Conservation (phyloP, 2,888 invertebrate species). For the Netelia fuscicornis region DNA sequence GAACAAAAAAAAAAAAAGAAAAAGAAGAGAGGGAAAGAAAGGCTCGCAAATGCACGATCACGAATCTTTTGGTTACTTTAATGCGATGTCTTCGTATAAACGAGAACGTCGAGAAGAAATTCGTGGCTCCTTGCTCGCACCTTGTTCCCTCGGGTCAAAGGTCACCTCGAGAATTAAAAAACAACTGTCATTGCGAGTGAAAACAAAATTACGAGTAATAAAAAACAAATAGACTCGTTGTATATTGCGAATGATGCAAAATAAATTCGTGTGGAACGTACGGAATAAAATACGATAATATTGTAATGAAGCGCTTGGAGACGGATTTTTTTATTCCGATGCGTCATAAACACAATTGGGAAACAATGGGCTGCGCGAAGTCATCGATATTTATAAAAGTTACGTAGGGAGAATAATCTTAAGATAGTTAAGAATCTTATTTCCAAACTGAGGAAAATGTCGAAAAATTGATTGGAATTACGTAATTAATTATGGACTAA, state of each 20-base stretch:
- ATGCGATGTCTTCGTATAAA: background rate
- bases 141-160: background rate
- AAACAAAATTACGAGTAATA: background rate
- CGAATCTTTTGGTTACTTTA: background rate
- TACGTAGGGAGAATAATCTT: background rate
- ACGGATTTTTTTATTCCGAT: background rate
- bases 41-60: background rate
- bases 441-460: background rate
- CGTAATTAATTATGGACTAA: too few relatives aligned
- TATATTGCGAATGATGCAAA: background rate
- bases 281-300: too few relatives aligned
- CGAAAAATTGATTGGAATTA: background rate
- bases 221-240: background rate
- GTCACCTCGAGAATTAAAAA: background rate
- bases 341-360: constrained; percentile 12
- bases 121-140: background rate
- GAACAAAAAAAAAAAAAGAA: constrained; percentile 21
- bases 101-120: background rate
- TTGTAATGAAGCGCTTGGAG: background rate
- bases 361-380: background rate
- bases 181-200: background rate
- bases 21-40: background rate
- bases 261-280: too few relatives aligned
- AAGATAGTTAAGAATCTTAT: background rate
- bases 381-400: constrained; percentile 17